Conservation (phyloP, 2,888 invertebrate species). For the Spilarctia lutea region DNA sequence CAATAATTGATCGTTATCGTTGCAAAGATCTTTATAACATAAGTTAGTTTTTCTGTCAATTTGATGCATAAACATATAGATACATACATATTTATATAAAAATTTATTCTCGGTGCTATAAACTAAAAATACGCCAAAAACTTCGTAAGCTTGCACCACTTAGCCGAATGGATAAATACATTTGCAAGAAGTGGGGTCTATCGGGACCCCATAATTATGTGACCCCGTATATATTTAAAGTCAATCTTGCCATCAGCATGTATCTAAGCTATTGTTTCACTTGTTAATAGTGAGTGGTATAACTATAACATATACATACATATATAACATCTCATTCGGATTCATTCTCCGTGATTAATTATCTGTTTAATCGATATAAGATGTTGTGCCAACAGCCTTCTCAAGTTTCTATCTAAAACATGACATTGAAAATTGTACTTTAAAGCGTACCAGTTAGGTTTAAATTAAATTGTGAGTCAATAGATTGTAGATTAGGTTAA, state of each 20-base stretch:
- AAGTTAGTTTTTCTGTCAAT: not conserved
- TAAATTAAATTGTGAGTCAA: slow-evolving; percentile 37
- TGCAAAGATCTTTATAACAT: not conserved
- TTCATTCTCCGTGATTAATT: slow-evolving; percentile 86
- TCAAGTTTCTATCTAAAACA: slow-evolving; percentile 61
- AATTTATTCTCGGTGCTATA: too few relatives aligned
- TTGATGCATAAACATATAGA: not conserved
- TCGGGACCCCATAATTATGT: not conserved
- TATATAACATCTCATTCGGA: slow-evolving; percentile 87
- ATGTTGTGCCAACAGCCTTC: slow-evolving; percentile 86
- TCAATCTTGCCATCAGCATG: slow-evolving; percentile 60
- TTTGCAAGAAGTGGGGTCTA: not conserved
- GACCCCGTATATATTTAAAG: not conserved
- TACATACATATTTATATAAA: not conserved
- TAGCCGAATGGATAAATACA: too few relatives aligned
- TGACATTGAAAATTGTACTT: slow-evolving; percentile 44
- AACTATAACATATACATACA: too few relatives aligned
- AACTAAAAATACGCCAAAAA: too few relatives aligned
- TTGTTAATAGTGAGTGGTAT: slow-evolving; percentile 85
- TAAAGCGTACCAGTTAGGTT: slow-evolving; percentile 42
- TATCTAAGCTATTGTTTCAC: slow-evolving; percentile 81
- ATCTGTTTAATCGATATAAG: slow-evolving; percentile 87
- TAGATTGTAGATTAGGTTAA: slow-evolving; percentile 81
- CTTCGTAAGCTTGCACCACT: too few relatives aligned
- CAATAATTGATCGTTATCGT: not conserved